Base-by-base conservation (phyloP, 2,888 invertebrate genomes). In the Unio delphinus region DNA sequence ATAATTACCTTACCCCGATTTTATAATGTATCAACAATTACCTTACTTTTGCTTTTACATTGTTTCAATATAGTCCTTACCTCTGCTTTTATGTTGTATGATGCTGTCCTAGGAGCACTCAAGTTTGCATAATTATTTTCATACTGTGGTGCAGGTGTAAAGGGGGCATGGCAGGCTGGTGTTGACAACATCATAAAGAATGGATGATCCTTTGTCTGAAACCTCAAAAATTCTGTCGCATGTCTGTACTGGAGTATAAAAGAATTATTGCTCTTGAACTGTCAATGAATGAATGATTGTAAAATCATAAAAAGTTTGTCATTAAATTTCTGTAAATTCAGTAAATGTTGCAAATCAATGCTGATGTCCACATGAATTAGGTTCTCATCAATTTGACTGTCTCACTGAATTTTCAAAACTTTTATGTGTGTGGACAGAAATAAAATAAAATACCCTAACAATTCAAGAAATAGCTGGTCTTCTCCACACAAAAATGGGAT, bases 121-220 rank as follows among this genome's bases (percentile, higher is more conserved):
- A 92, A 89, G 64, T 92, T 92, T 1, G 91, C 89, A 90, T 93
- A 97, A 5, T 84, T 88, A 65, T 92, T 92, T 56, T 89, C 87
- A 88, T 96, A 95, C 58, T 95, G 91, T 0, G 92, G 92, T 1
- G 95, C 96, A 5, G 97, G 94, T 0, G 94, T 95, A 88, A 95
- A 96, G 0, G 97, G 97, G 61, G 93, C 93, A 90, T 97, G 97
- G 4, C 95, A 94, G 0, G 97, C 95, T 45, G 97, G 97, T 0
- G 96, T 94, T 0, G 96, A 93, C 80, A 95, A 93, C 93, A 96
- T 95, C 93, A 96, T 95, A 70, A 97, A 93, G 88, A 97, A 96
- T 0, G 94, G 94, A 23, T 87, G 66, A 15, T 70, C 60, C 7
- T 59, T 58, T 61, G 70, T 67, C n/a, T 72, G 70, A 54, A 77